A percentile compares a stretch with the other conserved stretches of the same genome.
Conservation (phyloP, 2,888 invertebrate genomes). For the Hipparchia sbordonii region DNA sequence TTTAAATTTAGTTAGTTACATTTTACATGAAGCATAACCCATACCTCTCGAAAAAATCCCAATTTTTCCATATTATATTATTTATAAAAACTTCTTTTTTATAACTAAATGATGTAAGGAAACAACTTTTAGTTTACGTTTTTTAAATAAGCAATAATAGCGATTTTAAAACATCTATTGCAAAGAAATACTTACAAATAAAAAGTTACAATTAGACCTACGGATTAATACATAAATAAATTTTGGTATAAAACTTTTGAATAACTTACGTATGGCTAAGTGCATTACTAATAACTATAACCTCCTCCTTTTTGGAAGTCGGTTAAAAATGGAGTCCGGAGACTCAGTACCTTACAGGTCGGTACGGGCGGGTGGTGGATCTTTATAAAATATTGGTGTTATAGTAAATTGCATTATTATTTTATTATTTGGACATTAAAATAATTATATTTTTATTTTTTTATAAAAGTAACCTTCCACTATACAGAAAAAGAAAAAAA, state of each 20-base stretch:
- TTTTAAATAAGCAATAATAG: background rate
- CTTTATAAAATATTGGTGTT: conserved; percentile 15
- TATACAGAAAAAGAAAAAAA: background rate
- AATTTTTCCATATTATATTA: too few species aligned
- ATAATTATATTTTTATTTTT: background rate
- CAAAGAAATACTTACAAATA: conserved; percentile 26
- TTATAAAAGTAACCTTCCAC: background rate
- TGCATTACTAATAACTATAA: conserved; percentile 39
- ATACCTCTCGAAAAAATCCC: too few species aligned
- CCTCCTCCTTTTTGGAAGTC: too few species aligned
- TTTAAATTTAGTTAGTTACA: background rate
- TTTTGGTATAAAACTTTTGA: conserved; percentile 47
- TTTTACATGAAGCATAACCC: background rate
- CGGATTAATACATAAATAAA: conserved; percentile 45
- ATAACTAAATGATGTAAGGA: too few species aligned
- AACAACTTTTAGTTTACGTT: too few species aligned
- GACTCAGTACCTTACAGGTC: conserved; percentile 1
- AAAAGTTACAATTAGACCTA: conserved; percentile 26
- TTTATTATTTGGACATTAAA: background rate
- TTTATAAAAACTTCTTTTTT: too few species aligned
- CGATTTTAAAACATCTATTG: background rate
- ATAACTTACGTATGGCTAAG: conserved; percentile 41
- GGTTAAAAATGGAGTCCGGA: conserved; percentile 20
- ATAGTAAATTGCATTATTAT: conserved; percentile 7
- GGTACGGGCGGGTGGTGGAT: background rate